Base-by-base conservation (phyloP, 2,113 vertebrate genomes). In the Spheniscus mendiculus region DNA sequence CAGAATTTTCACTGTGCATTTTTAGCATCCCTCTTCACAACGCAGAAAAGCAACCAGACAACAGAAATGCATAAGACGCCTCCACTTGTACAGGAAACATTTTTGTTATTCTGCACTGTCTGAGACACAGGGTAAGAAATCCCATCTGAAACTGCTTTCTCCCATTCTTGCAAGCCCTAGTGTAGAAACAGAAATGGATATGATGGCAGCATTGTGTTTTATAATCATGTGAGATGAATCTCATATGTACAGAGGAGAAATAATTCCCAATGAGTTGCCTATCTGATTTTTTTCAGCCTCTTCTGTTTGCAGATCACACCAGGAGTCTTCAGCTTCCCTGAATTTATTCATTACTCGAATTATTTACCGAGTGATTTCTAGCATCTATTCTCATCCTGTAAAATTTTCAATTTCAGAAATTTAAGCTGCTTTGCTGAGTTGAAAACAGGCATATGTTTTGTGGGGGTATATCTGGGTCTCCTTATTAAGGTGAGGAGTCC, bases 161-260 rank as follows among this genome's bases (percentile, higher is more conserved):
- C 62, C 47, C 1, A 1, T 27, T 94, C 56, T 34, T 87, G n/a
- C 50, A 61, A 83, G 77, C 25, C 58, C 38, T 29, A 61, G 50
- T 42, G 62, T 42, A 94, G 77, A 86, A 91, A 89, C 77, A 95
- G 90, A 92, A 96, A 77, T n/a, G 18, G 52, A 27, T 74, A 66
- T 63, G 80, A 94, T 58, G 82, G 77, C 77, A 87, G 72, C 47
- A 79, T n/a, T 72, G 32, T 79, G 45, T 77, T 89, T 93, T 81
- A 92, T 58, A 87, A 44, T 50, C 40, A 25, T 20, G 45, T 11
- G 34, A 71, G 61, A 61, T 49, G 56, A 82, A 87, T 90, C 58
- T 80, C 83, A 83, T 58, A 55, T 2, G 36, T 52, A 83, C 21
- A 62, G 62, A 89, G 44, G 50, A 90, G 49, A 85, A 83, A 73